These are phyloP conservation scores for Cheilosia pagana DNA, from an alignment of 2,888 invertebrate species.

Conservation along the genomic window DNA sequence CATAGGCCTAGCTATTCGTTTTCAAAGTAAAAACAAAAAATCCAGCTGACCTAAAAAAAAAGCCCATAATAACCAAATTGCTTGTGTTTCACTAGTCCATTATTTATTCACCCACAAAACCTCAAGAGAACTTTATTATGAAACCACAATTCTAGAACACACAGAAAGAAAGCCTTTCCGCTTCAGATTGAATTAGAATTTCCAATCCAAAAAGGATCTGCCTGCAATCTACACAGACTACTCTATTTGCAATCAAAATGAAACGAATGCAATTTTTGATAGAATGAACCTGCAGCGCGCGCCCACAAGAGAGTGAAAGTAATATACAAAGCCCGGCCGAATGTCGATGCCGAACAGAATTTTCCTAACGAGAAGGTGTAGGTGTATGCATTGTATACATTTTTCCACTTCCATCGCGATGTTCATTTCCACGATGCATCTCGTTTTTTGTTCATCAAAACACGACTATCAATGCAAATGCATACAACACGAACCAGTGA, in stretches of 20 bases:
- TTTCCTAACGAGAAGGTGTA: constrained; percentile 1
- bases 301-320: constrained; percentile 40
- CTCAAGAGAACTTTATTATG: constrained; percentile 42
- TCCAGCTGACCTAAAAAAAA: neutral
- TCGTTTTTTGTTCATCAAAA: constrained; percentile 41
- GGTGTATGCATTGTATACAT: neutral
- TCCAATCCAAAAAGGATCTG: constrained; percentile 40
- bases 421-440: constrained; percentile 25
- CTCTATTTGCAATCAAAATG: constrained; percentile 41
- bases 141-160: constrained; percentile 9
- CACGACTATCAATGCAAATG: constrained; percentile 48
- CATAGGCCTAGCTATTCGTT: no score
- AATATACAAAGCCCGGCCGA: constrained; percentile 28
- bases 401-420: constrained; percentile 21
- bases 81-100: neutral
- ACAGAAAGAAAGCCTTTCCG: neutral
- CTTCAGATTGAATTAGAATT: constrained; percentile 49
- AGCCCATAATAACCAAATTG: constrained; percentile 2
- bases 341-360: constrained; percentile 15
- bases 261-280: constrained; percentile 42
- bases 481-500: neutral
- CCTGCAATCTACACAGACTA: constrained; percentile 9
- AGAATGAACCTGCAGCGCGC: constrained; percentile 23
- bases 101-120: neutral
- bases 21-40: neutral